Evolutionary conservation across 2,113 vertebrate species (phyloP), one percentile per base, ranked within the genome.

Genomic region (Picathartes gymnocephalus): DNA sequence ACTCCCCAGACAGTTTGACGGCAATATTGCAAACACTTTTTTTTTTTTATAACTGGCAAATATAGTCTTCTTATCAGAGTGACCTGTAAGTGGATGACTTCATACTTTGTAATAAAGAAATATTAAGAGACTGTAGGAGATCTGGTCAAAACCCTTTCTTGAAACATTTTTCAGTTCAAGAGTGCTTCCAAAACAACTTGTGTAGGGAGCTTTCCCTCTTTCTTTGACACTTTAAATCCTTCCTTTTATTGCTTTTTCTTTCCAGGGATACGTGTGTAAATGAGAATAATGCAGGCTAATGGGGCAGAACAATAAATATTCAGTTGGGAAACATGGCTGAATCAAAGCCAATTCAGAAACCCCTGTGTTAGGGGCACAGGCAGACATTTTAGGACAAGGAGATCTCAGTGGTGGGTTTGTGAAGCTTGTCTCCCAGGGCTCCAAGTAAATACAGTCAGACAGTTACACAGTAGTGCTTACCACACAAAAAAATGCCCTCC

Each of bases 11-110:
- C 64, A 78, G 39, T 92, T 90, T 81, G 60, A 95, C 92, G 83
- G 50, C 64, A 62, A 61, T 79, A 37, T 48, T 76, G 47, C 44
- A 57, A 64, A 74, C 65, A 39, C 2, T 40, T 45, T 10, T 42
- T 40, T 65, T 81, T 39, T 69, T 89, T 72, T 14, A n/a, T 30
- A 74, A 39, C 76, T 74, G 88, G 47, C 30, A 70, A 58, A 68
- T 60, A 37, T 45, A 58, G 62, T 72, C 56, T 80, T 84, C 73
- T 86, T 93, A 83, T 83, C 35, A 3, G 68, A 86, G 30, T 94
- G 82, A 90, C 76, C 77, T 65, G 86, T 86, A 71, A 78, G 79
- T 69, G 76, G 56, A 65, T 88, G 44, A 93, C 56, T 86, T 95
- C 82, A 60, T 95, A 48, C 50, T 78, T 83, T 24, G 12, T 56